Evolutionary conservation across 37 sponge, comb jelly and placozoan genomes (phyloP), one percentile per base, ranked within the genome.

Genomic region (Beroe ovata): DNA sequence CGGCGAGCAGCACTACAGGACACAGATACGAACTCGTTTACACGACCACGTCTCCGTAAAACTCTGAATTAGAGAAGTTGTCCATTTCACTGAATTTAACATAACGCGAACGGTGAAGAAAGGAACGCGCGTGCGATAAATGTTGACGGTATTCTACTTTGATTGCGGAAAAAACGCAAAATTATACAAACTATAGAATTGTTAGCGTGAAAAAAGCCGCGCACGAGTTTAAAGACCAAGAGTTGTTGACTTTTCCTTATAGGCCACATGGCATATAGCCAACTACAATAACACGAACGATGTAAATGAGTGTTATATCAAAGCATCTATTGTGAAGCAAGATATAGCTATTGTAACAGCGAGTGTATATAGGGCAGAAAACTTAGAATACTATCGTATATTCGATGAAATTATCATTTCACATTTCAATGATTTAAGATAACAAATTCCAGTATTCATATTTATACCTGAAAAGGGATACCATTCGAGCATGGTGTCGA

Each of bases 11-110:
- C 90, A 64, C 93, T 95, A 38, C 89, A 91, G 35, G 88, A 95
- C 29, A 96, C 93, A 29, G 95, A 96, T 16, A 98, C 93, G 90
- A 98, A 98, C 64, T 95, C 95, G 64, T 34, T 93, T 37, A 98
- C 58, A 19, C 93, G 64, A 6, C 96, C 94, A 3, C 33, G 69
- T 29, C 66, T 34, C 35, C 90, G 35, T 25, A 61, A 72, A 34
- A 23, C 32, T 28, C 62, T 60, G 72, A 29, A 72, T 47, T 16
- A 38, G 66, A 25, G 90, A 37, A n/a, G n/a, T n/a, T n/a, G n/a
- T n/a, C n/a, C n/a, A n/a, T n/a, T n/a, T n/a, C n/a, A n/a, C 88
- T n/a, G n/a, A n/a, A n/a, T n/a, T n/a, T n/a, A n/a, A n/a, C n/a
- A n/a, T n/a, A n/a, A n/a, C n/a, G n/a, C n/a, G n/a, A n/a, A n/a